Conservation (phyloP, 2,797 vertebrate genomes). For the Peromyscus eremicus region DNA sequence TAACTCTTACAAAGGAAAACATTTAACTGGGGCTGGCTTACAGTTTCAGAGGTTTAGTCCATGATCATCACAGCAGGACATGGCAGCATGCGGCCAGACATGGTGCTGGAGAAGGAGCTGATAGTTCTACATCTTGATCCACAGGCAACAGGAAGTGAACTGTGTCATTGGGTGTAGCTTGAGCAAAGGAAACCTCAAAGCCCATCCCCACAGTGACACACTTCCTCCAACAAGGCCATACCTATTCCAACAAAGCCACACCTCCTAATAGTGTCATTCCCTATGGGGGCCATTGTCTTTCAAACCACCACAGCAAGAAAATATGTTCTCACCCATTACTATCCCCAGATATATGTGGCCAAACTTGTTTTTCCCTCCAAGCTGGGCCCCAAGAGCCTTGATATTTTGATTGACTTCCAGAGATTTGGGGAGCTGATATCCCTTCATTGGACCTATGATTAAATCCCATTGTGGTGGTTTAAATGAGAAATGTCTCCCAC, state of each 20-base stretch:
- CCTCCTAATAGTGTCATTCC: not conserved
- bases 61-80: not conserved
- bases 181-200: not conserved
- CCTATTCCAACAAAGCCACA: not conserved
- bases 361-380: not conserved
- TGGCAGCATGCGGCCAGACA: not conserved
- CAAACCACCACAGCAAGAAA: not conserved
- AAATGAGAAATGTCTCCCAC: not conserved
- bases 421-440: not conserved
- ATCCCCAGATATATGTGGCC: not conserved
- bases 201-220: not conserved
- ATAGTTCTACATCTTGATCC: not conserved
- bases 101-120: not conserved
- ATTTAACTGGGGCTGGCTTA: not conserved
- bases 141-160: not conserved
- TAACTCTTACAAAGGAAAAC: not conserved
- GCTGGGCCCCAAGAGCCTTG: not conserved
- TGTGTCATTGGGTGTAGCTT: not conserved
- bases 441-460: not conserved
- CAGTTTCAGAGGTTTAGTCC: not conserved
- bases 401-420: slow-evolving; percentile 1
- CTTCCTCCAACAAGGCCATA: not conserved
- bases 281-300: not conserved
- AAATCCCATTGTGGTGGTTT: not conserved
- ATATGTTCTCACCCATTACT: not conserved